Evolutionary conservation across 2,113 vertebrate genomes (phyloP).

Genomic region (Eidolon helvum): DNA sequence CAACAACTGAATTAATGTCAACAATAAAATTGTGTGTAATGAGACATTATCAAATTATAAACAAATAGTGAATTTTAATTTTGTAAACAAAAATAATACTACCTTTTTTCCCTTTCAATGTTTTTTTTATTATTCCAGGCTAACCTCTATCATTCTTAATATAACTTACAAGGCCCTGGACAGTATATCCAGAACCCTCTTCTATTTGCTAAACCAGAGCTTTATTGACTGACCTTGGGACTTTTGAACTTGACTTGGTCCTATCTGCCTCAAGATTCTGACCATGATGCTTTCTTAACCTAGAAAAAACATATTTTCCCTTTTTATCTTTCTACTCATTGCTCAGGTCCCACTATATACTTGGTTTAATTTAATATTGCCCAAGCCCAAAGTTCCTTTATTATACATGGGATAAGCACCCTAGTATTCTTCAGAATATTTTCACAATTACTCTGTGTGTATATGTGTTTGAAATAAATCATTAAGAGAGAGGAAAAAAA

Average conservation of each 20-base stretch:
- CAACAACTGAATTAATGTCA: neutral
- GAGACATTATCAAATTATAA: neutral
- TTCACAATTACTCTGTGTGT: neutral
- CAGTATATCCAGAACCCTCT: neutral
- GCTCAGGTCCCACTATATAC: neutral
- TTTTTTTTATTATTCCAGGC: neutral
- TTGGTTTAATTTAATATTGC: neutral
- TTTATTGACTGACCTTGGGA: too few relatives aligned
- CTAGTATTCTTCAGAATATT: neutral
- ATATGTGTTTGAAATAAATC: neutral
- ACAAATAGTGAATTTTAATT: neutral
- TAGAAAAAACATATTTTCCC: neutral
- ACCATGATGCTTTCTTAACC: neutral
- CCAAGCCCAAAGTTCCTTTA: neutral
- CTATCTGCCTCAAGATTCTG: neutral
- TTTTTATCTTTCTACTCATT: neutral
- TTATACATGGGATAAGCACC: neutral
- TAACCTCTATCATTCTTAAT: neutral
- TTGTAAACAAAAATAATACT: neutral
- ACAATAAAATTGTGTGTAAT: neutral
- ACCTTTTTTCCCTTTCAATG: neutral
- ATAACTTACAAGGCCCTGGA: neutral
- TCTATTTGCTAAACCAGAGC: neutral
- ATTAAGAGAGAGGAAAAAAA: neutral
- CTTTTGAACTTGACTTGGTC: neutral